Evolutionary conservation across 2,797 vertebrate genomes (phyloP).

Genomic region (Moxostoma hubbsi): DNA sequence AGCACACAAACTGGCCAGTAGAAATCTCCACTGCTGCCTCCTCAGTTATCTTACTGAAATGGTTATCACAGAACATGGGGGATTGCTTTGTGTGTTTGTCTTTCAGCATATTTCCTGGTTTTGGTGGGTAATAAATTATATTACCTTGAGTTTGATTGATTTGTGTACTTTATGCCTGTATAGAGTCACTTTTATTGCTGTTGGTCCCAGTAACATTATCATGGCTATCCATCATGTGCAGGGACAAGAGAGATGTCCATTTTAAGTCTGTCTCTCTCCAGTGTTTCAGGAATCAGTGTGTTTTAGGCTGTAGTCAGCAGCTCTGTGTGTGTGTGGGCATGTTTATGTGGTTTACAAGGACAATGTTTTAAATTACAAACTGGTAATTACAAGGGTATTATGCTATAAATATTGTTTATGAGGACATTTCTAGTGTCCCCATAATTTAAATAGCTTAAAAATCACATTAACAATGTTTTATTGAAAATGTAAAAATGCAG

Average conservation of each 20-base stretch:
- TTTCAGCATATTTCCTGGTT: constrained; percentile 46
- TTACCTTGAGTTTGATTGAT: constrained; percentile 57
- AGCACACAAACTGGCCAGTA: constrained; percentile 13
- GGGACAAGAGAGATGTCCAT: constrained; percentile 46
- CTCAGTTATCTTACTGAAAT: constrained; percentile 31
- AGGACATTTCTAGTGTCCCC: too few relatives aligned
- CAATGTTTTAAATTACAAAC: too few relatives aligned
- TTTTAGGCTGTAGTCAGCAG: constrained; percentile 31
- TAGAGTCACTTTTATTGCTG: constrained; percentile 59
- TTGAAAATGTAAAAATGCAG: too few relatives aligned
- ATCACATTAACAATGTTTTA: too few relatives aligned
- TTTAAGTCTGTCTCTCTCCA: constrained; percentile 16
- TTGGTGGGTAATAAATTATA: constrained; percentile 52
- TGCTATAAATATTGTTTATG: too few relatives aligned
- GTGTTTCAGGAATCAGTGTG: constrained; percentile 25
- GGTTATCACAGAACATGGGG: constrained; percentile 42
- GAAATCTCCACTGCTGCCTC: constrained; percentile 37
- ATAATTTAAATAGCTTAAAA: too few relatives aligned
- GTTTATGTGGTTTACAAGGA: too few relatives aligned
- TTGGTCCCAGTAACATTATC: constrained; percentile 56
- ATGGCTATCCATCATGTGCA: constrained; percentile 48
- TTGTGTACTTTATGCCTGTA: constrained; percentile 56
- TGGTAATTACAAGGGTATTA: too few relatives aligned
- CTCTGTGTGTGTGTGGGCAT: background rate
- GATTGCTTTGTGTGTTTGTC: constrained; percentile 36